These are phyloP conservation scores for Lamellibrachia columna DNA, from an alignment of 2,888 invertebrate genomes.

Conservation along the genomic window DNA sequence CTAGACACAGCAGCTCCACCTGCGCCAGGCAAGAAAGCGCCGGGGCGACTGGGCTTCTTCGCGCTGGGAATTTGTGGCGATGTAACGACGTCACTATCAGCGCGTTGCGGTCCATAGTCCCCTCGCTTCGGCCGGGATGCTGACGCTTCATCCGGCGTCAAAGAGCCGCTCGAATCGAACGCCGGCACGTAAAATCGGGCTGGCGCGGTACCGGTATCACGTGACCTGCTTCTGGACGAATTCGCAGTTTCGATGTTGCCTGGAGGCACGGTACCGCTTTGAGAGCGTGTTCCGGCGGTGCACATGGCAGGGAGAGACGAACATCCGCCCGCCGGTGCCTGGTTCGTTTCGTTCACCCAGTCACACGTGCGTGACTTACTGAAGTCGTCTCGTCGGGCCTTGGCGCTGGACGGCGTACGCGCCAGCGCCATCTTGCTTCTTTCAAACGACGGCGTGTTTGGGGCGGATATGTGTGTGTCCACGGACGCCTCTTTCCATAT, in stretches of 20 bases:
- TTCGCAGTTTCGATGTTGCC: background rate
- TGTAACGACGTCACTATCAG: background rate
- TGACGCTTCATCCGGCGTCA: background rate
- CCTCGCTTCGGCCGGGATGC: background rate
- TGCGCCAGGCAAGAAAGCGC: background rate
- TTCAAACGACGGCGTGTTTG: background rate
- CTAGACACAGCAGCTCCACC: background rate
- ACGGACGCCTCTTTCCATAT: background rate
- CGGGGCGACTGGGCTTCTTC: constrained; percentile 7
- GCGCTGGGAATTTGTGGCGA: background rate
- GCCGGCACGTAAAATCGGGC: constrained; percentile 2
- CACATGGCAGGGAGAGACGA: background rate
- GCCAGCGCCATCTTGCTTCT: background rate
- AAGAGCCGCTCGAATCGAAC: background rate
- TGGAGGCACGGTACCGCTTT: background rate
- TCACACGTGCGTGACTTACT: background rate
- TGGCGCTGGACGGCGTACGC: background rate
- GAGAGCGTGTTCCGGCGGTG: background rate
- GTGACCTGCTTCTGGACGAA: background rate
- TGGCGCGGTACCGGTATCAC: background rate
- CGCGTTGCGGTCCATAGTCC: background rate
- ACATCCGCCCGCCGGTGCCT: background rate
- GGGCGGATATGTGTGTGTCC: background rate
- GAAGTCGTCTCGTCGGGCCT: background rate
- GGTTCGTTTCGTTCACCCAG: background rate